Conservation (phyloP, 1,140 invertebrate species). For the Eriosoma lanigerum region DNA sequence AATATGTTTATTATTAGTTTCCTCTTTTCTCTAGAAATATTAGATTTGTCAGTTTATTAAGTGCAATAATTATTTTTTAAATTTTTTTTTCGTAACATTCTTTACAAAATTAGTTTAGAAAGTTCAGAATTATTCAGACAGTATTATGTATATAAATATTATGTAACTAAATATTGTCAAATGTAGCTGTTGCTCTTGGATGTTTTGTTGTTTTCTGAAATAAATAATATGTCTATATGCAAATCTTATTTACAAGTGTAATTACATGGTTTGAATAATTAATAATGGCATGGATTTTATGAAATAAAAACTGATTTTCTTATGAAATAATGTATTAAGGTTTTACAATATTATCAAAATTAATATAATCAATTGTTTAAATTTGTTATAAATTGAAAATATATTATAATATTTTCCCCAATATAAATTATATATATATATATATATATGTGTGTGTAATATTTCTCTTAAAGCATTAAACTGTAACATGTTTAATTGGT, state of each 20-base stretch:
- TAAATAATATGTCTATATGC: constrained; percentile 5
- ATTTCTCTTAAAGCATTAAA: no score
- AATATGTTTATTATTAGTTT: background rate
- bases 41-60: constrained; percentile 15
- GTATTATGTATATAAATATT: constrained; percentile 30
- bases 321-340: no score
- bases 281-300: background rate
- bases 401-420: no score
- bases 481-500: no score
- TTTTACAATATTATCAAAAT: no score
- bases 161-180: background rate
- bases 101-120: background rate
- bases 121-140: background rate
- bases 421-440: no score
- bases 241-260: background rate
- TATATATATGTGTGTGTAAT: no score
- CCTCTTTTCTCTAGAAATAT: background rate
- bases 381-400: no score
- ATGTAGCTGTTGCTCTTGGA: constrained; percentile 2
- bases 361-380: no score
- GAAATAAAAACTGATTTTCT: no score
- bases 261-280: background rate
- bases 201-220: constrained; percentile 9
- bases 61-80: constrained; percentile 29
- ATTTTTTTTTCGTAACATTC: background rate